A percentile compares a stretch with the other conserved stretches of the same genome.
Evolutionary conservation across 2,113 vertebrate species (phyloP).

Genomic region (Neolamprologus fasciatus): DNA sequence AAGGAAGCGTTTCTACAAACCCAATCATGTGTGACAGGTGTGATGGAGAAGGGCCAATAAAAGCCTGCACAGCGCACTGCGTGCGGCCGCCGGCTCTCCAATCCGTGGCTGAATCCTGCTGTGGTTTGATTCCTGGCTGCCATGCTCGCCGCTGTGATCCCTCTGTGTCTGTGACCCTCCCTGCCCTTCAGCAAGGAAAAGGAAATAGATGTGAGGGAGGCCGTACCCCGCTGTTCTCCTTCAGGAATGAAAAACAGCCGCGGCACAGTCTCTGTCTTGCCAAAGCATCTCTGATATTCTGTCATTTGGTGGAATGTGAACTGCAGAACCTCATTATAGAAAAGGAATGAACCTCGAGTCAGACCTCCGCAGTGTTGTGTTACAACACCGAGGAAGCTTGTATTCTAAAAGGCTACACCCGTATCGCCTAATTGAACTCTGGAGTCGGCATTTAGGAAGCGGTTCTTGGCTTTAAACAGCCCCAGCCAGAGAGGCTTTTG

Average conservation of each 20-base stretch:
- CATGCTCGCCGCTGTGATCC: constrained; percentile 38
- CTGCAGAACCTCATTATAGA: constrained; percentile 18
- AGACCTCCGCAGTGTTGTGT: not conserved
- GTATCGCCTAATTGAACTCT: constrained; percentile 18
- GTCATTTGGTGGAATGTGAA: constrained; percentile 16
- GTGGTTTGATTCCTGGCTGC: constrained; percentile 64
- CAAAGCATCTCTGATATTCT: constrained; percentile 15
- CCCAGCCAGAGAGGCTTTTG: constrained; percentile 46
- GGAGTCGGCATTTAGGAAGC: constrained; percentile 20
- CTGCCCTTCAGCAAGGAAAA: constrained; percentile 49
- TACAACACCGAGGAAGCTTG: not conserved
- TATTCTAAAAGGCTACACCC: not conserved
- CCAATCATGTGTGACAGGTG: constrained; percentile 68
- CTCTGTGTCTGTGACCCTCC: constrained; percentile 46
- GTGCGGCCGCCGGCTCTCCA: constrained; percentile 42
- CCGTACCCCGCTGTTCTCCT: constrained; percentile 5
- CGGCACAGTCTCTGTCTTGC: not conserved
- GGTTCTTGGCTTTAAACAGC: constrained; percentile 26
- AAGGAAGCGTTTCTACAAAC: constrained; percentile 60
- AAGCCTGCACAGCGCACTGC: constrained; percentile 32
- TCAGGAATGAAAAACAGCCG: not conserved
- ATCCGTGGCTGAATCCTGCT: constrained; percentile 37
- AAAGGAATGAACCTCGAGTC: constrained; percentile 6
- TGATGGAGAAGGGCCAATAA: constrained; percentile 70
- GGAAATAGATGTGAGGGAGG: constrained; percentile 39